Evolutionary conservation across 2,888 invertebrate species (phyloP).

Genomic region (Melieria omissa): DNA sequence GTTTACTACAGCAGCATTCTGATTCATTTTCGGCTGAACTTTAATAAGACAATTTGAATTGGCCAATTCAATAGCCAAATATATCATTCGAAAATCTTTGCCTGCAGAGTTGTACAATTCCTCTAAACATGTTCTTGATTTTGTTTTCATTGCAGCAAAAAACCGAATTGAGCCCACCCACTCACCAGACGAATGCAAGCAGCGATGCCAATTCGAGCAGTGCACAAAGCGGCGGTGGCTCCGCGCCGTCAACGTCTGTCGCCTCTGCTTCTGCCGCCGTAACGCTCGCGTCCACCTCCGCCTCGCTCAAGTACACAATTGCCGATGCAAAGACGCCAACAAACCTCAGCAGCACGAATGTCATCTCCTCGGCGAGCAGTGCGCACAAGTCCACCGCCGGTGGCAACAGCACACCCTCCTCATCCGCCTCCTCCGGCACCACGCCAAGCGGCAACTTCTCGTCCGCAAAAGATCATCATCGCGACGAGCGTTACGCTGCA

Average conservation of each 20-base stretch:
- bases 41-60: too few species aligned
- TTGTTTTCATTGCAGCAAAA: conserved; percentile 59
- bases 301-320: conserved; percentile 25
- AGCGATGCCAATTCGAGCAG: conserved; percentile 39
- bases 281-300: conserved; percentile 24
- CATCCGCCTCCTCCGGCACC: conserved; percentile 30
- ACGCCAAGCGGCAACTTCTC: conserved; percentile 35
- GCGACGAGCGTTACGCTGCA: conserved; percentile 48
- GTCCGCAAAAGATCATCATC: conserved; percentile 42
- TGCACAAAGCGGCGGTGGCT: conserved; percentile 32
- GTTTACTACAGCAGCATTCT: too few species aligned
- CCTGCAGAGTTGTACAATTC: too few species aligned
- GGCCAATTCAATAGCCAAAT: too few species aligned
- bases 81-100: too few species aligned
- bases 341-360: conserved; percentile 21
- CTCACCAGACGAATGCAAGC: conserved; percentile 56
- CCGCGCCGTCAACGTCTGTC: conserved; percentile 50
- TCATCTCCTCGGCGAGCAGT: conserved; percentile 39
- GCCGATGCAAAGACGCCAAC: conserved; percentile 16
- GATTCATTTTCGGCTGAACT: too few species aligned
- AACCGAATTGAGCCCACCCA: conserved; percentile 64
- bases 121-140: too few species aligned
- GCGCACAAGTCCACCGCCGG: conserved; percentile 37
- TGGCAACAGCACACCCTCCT: not conserved
- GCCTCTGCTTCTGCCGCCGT: conserved; percentile 43